Conservation (phyloP, 2,797 vertebrate species). For the Periparus ater region DNA sequence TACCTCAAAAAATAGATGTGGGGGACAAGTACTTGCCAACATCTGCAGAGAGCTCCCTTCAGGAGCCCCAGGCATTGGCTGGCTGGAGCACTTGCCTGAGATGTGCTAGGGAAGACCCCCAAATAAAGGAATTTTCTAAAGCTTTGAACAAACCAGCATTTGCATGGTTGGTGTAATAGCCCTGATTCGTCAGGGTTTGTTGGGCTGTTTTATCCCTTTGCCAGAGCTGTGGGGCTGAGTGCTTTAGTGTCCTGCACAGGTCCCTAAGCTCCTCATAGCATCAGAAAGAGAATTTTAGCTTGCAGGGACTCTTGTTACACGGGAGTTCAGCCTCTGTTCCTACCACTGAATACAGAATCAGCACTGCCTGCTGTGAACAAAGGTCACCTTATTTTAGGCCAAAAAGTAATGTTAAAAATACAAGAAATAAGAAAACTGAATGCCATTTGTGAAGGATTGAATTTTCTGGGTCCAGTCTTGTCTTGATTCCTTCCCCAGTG, state of each 20-base stretch:
- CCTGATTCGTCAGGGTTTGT: background rate
- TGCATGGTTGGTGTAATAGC: background rate
- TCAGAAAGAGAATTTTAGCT: background rate
- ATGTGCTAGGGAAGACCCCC: background rate
- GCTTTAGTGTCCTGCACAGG: background rate
- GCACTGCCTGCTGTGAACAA: background rate
- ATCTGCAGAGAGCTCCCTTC: background rate
- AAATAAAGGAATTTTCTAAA: background rate
- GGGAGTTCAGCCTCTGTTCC: background rate
- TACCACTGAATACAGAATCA: background rate
- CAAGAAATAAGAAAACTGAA: background rate
- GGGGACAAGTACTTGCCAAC: background rate
- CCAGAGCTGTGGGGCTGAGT: background rate
- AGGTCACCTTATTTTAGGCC: background rate
- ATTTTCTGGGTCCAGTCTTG: background rate
- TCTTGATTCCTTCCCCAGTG: constrained; percentile 78
- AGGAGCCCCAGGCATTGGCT: background rate
- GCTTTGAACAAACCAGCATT: background rate
- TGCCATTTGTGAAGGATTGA: background rate
- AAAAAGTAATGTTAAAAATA: background rate
- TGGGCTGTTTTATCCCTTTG: background rate
- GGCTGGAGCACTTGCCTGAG: background rate
- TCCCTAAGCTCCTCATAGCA: background rate
- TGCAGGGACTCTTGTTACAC: background rate
- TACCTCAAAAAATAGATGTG: background rate